Conservation (phyloP, 2,888 invertebrate species). For the Ectemnius cavifrons region DNA sequence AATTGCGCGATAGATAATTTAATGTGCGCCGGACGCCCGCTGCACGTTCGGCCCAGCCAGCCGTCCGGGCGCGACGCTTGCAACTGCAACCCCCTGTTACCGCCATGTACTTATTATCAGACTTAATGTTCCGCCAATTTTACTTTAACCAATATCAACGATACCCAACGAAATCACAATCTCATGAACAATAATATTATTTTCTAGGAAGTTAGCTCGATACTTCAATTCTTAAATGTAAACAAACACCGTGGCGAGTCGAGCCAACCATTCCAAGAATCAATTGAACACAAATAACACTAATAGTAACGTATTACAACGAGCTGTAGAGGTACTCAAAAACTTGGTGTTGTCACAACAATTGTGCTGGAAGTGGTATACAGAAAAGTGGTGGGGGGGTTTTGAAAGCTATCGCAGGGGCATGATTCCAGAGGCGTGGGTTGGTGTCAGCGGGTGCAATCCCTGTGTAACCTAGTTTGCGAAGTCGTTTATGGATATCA, state of each 20-base stretch:
- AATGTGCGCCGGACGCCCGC: conserved; percentile 58
- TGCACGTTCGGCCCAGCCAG: conserved; percentile 44
- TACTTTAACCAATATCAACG: not conserved
- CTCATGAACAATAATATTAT: not conserved
- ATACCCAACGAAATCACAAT: too few species aligned
- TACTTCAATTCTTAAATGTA: not conserved
- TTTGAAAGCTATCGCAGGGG: conserved; percentile 18
- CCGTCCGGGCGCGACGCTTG: conserved; percentile 21
- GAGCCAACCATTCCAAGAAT: too few species aligned
- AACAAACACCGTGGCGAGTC: not conserved
- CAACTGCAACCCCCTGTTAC: conserved; percentile 9
- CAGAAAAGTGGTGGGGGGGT: not conserved
- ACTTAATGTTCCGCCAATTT: conserved; percentile 43
- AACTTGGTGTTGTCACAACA: not conserved
- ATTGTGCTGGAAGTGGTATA: not conserved
- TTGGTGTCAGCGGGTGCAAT: conserved; percentile 39
- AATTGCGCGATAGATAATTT: conserved; percentile 76
- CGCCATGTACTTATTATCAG: conserved; percentile 38
- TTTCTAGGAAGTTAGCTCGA: not conserved
- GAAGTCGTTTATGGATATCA: conserved; percentile 76
- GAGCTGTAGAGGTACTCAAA: not conserved
- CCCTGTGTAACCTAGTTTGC: conserved; percentile 68
- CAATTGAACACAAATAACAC: not conserved
- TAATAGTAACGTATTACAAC: not conserved
- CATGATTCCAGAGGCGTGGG: conserved; percentile 21